Evolutionary conservation across 2,113 vertebrate species (phyloP).

Genomic region (Hiodon alosoides): DNA sequence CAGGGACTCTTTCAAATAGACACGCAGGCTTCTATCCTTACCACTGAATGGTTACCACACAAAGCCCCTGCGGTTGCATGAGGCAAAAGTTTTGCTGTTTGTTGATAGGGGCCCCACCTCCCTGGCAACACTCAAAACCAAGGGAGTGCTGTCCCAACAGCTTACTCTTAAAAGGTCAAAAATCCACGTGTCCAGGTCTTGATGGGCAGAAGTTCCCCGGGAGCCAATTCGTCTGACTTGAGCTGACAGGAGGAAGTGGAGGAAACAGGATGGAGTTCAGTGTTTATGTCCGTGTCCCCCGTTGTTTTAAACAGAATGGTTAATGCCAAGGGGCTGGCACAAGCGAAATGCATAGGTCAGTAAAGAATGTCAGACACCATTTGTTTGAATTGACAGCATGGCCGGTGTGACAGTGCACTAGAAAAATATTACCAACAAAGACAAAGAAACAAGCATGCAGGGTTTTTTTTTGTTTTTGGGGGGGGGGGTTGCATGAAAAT

Average conservation of each 20-base stretch:
- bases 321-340: not conserved
- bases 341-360: not conserved
- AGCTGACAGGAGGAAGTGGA: not conserved
- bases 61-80: not conserved
- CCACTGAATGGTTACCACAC: not conserved
- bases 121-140: not conserved
- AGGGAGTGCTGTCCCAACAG: not conserved
- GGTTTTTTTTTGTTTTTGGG: too few relatives aligned
- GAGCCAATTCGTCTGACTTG: not conserved
- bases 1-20: not conserved
- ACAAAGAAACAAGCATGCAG: too few relatives aligned
- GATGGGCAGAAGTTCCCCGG: not conserved
- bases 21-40: not conserved
- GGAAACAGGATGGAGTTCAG: not conserved
- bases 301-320: not conserved
- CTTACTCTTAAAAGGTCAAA: not conserved
- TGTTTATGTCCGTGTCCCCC: not conserved
- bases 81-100: too few relatives aligned
- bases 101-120: not conserved
- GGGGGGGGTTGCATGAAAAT: too few relatives aligned
- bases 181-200: not conserved
- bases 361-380: too few relatives aligned
- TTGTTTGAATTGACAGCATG: too few relatives aligned
- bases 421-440: too few relatives aligned
- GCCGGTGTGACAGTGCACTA: too few relatives aligned